phyloP scores from a whole-genome alignment of 2,888 invertebrate genomes.

The Choristoneura rosaceana region DNA sequence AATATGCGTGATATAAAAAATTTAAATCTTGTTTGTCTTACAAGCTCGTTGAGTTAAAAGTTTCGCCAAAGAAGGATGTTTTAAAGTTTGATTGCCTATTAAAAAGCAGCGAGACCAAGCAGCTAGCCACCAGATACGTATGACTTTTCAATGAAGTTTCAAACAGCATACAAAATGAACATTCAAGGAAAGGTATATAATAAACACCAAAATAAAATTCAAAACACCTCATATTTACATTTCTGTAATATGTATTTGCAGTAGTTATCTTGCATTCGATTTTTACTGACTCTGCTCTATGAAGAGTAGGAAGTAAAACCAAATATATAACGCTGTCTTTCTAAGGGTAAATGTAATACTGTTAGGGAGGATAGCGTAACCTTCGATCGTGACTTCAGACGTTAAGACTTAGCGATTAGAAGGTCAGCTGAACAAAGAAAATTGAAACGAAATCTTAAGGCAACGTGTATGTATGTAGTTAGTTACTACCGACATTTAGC shows the following conservation, averaged over 20 bases:
- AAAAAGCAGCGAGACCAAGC: slow-evolving; percentile 48
- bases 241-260: no score
- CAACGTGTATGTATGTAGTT: not conserved
- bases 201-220: no score
- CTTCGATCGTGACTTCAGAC: not conserved
- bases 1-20: slow-evolving; percentile 13
- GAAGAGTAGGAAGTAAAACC: not conserved
- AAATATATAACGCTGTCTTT: not conserved
- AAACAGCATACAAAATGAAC: slow-evolving; percentile 5
- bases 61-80: slow-evolving; percentile 62
- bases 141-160: slow-evolving; percentile 16
- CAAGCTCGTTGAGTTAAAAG: slow-evolving; percentile 73
- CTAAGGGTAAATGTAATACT: not conserved
- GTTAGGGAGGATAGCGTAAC: not conserved
- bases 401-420: not conserved
- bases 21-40: slow-evolving; percentile 44
- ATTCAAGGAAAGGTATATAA: not conserved
- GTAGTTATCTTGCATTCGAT: no score
- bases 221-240: no score
- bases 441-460: not conserved
- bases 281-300: no score
- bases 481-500: not conserved
- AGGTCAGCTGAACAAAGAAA: not conserved
- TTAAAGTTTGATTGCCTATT: slow-evolving; percentile 70
- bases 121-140: slow-evolving; percentile 13